A percentile compares a stretch with the other conserved stretches of the same genome.
phyloP scores from a whole-genome alignment of 2,888 invertebrate genomes.

The Pardosa pseudoannulata region DNA sequence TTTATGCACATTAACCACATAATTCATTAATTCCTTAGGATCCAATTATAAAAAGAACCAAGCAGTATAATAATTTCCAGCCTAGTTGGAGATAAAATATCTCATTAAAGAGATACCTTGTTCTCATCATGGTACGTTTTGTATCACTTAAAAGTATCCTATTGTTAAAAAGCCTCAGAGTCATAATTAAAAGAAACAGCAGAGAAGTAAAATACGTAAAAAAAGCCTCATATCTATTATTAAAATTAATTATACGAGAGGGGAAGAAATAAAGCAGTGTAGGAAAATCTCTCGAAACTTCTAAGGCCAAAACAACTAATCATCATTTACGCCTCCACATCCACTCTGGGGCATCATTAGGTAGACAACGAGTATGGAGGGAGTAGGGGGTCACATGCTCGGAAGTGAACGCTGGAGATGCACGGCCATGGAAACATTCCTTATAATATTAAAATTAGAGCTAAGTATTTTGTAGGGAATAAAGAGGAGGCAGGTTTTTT shows the following conservation, averaged over 20 bases:
- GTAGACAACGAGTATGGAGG: constrained; percentile 31
- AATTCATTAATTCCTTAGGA: too few relatives aligned
- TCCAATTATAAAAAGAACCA: too few relatives aligned
- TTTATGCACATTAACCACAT: too few relatives aligned
- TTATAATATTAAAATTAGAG: constrained; percentile 53
- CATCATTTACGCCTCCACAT: constrained; percentile 50
- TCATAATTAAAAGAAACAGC: constrained; percentile 64
- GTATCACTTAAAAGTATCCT: not conserved
- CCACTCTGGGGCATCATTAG: constrained; percentile 65
- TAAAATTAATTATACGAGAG: constrained; percentile 61
- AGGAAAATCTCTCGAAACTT: constrained; percentile 43
- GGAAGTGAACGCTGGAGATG: not conserved
- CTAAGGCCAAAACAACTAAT: constrained; percentile 69
- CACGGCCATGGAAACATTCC: constrained; percentile 19
- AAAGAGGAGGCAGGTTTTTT: too few relatives aligned
- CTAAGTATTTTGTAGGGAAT: constrained; percentile 3
- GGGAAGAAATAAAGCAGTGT: constrained; percentile 29
- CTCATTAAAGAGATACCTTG: too few relatives aligned
- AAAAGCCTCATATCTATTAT: constrained; percentile 48
- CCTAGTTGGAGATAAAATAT: too few relatives aligned
- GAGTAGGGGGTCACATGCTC: constrained; percentile 17
- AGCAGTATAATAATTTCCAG: too few relatives aligned
- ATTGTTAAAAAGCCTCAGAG: constrained; percentile 32
- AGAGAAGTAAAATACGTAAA: constrained; percentile 20
- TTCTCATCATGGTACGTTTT: not conserved